Conservation (phyloP, 2,797 vertebrate genomes). For the Artibeus lituratus region DNA sequence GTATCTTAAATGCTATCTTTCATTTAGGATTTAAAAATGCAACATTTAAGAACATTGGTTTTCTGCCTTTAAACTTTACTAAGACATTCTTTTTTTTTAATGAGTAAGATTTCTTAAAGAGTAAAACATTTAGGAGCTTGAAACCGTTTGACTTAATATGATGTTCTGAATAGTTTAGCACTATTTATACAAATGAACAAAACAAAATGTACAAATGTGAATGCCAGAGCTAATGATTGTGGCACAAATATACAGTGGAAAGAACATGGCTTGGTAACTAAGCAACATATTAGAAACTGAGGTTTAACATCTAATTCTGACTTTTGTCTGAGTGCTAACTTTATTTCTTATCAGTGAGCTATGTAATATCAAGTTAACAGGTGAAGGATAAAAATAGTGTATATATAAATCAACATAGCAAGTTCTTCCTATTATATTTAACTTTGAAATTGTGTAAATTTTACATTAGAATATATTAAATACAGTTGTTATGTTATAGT, state of each 20-base stretch:
- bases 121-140: neutral
- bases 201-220: constrained; percentile 23
- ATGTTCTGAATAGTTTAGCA: neutral
- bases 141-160: neutral
- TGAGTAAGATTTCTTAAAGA: neutral
- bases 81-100: neutral
- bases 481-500: neutral
- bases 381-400: neutral
- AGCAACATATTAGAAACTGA: neutral
- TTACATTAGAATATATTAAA: neutral
- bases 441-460: neutral
- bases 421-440: neutral
- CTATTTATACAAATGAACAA: neutral
- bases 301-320: neutral
- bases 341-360: neutral
- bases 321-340: neutral
- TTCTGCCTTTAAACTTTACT: neutral
- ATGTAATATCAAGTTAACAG: neutral
- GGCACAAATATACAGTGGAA: neutral
- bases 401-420: constrained; percentile 18
- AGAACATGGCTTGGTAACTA: neutral
- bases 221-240: neutral
- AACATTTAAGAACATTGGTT: neutral
- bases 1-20: constrained; percentile 22
- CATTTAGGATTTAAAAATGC: constrained; percentile 29